Base-by-base conservation (phyloP, 2,888 invertebrate species). In the Chalcosyrphus nemorum region DNA sequence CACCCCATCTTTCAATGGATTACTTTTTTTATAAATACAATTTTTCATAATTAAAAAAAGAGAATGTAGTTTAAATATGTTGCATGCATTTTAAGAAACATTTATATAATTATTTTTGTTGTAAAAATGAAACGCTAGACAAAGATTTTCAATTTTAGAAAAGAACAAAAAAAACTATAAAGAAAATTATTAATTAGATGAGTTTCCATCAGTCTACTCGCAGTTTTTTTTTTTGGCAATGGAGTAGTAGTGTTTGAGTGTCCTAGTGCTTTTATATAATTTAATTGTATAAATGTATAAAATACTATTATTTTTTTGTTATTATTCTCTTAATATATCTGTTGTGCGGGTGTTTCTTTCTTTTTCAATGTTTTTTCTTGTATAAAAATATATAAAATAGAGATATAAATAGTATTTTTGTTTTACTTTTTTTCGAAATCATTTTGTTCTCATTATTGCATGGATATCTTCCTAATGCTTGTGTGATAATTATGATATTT, bases 351-450 rank as follows among this genome's bases (percentile, higher is more conserved):
- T 82, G 77, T 43, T 63, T 6, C 24, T 54, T 61, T 29, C 9
- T 41, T 70, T 52, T 76, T 71, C 66, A 27, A 50, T 21, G 61
- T 47, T 54, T 47, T 54, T 71, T 66, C 65, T 82, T 82, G 82
- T 82, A 82, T 78, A 82, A 82, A 82, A 82, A 82, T 82, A 82
- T 82, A 82, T 82, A 77, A 82, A 82, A 82, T 82, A 76, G 70
- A 77, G 81, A 68, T 82, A 78, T 72, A 82, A 82, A 78, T 78
- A 82, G 72, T 70, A 57, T 57, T 63, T 47, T 75, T 68, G 41
- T 13, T 45, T 52, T 78, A 7, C 32, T 77, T 77, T 61, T 43
- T 68, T 66, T 52, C 24, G 50, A 81, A 81, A 75, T 70, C 54
- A 41, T 75, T 76, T 81, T 70, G 68, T 77, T 82, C 78, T 84